Evolutionary conservation across 1,140 invertebrate genomes (phyloP).

Genomic region (Camponotus vicinus): DNA sequence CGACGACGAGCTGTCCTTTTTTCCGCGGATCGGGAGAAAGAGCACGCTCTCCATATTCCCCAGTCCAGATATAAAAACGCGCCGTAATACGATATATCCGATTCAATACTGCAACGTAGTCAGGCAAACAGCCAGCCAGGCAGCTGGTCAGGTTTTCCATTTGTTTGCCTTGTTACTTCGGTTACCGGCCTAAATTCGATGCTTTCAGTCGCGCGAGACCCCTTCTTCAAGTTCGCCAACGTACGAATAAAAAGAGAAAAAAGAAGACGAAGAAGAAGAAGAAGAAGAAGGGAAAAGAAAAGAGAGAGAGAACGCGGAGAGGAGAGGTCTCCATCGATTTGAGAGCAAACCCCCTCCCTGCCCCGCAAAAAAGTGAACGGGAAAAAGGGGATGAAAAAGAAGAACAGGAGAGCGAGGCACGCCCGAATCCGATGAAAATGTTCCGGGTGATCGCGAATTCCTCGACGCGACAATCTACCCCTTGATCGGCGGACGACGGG

Average conservation of each 20-base stretch:
- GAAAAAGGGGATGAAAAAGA: conserved; percentile 1
- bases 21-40: neutral
- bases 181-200: conserved; percentile 49
- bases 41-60: conserved; percentile 1
- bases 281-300: conserved; percentile 8
- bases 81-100: conserved; percentile 51
- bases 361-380: conserved; percentile 33
- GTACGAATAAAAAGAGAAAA: conserved; percentile 38
- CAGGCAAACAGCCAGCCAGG: conserved; percentile 9
- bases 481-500: neutral
- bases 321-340: conserved; percentile 51
- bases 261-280: neutral
- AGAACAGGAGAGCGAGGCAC: conserved; percentile 23
- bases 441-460: conserved; percentile 63
- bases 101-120: conserved; percentile 49
- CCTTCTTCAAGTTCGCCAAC: conserved; percentile 45
- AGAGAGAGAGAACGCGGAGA: neutral
- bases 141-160: conserved; percentile 51
- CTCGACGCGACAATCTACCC: conserved; percentile 54
- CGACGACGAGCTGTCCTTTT: neutral
- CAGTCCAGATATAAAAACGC: conserved; percentile 43
- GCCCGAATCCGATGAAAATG: conserved; percentile 63
- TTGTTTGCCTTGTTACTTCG: conserved; percentile 56
- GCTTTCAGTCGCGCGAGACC: conserved; percentile 53
- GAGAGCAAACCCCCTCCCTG: neutral